Percentiles rank a stretch among this genome's conserved stretches.
phyloP scores from a whole-genome alignment of 2,888 invertebrate species.

The Sthenelais limicola region DNA sequence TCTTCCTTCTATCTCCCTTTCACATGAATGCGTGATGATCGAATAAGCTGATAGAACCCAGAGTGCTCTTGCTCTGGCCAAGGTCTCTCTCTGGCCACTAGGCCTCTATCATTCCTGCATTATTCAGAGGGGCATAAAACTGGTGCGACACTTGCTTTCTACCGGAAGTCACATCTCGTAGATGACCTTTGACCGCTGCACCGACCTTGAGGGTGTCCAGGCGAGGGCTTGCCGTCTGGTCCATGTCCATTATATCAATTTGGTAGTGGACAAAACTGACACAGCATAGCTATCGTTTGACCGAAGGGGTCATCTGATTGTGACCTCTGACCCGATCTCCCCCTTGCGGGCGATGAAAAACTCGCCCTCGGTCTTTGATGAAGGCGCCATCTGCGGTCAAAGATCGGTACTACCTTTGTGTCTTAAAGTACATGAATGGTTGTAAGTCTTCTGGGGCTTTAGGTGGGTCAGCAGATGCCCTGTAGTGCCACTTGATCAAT shows the following conservation, averaged over 20 bases:
- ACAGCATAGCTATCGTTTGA: constrained; percentile 32
- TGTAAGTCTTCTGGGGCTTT: constrained; percentile 4
- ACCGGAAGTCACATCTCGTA: constrained; percentile 29
- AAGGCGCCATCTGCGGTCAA: constrained; percentile 21
- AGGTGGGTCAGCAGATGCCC: constrained; percentile 12
- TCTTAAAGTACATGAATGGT: constrained; percentile 29
- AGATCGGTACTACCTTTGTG: constrained; percentile 27
- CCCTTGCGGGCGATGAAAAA: constrained; percentile 34
- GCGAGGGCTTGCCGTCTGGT: constrained; percentile 13
- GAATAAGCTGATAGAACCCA: too few relatives aligned
- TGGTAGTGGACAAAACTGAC: constrained; percentile 16
- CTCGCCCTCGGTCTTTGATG: constrained; percentile 33
- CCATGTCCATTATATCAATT: constrained; percentile 39
- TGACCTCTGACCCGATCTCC: constrained; percentile 28
- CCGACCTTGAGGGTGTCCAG: constrained; percentile 25
- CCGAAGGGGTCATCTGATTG: constrained; percentile 16
- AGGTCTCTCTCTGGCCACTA: constrained; percentile 11
- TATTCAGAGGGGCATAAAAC: constrained; percentile 33
- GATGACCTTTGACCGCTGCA: constrained; percentile 32
- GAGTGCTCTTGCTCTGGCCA: too few relatives aligned
- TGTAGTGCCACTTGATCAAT: too few relatives aligned
- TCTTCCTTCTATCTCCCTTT: too few relatives aligned
- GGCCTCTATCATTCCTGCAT: constrained; percentile 23
- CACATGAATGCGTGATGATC: too few relatives aligned
- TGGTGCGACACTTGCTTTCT: constrained; percentile 22